Evolutionary conservation across 1,140 invertebrate genomes (phyloP), one percentile per base, ranked within the genome.

Genomic region (Calliopsis andreniformis): DNA sequence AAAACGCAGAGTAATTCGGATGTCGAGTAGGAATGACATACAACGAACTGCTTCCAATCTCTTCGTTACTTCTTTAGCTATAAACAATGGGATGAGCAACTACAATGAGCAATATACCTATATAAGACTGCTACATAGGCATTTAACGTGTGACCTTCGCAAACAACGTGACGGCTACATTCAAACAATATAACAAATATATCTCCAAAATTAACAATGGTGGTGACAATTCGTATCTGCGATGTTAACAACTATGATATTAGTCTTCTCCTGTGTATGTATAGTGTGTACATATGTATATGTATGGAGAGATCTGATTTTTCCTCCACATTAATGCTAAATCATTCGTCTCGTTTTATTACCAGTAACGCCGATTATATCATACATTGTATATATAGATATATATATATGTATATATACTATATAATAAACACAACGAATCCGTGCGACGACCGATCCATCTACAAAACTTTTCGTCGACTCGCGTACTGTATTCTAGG

Each of bases 401-500:
- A 66, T 68, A 71, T 72, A 82, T 83, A 80, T 80, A 77, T 83
- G 56, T 85, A 73, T 89, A 90, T 90, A 91, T 90, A 91, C 89
- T 90, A 90, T 91, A 91, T 91, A 80, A 88, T 89, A 91, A 91
- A 91, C 88, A 90, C 86, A 91, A 91, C 89, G 84, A 80, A 83
- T 76, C 73, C 63, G 64, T 64, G 71, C 51, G 55, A 77, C 75
- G 61, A 73, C 77, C 86, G 79, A 86, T 86, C 58, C 79, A 73
- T 51, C 61, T 53, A 43, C 16, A 68, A 28, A n/a, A 59, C 20
- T 1, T n/a, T 56, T 18, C 47, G 30, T 47, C 28, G 30, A 49
- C 49, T 79, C 76, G 35, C n/a, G 53, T 35, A 25, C 53, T 32
- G 12, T 16, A 56, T 43, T 14, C 28, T n/a, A n/a, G n/a, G n/a